Evolutionary conservation across 2,113 vertebrate genomes (phyloP).

Genomic region (Pygathrix nemaeus): DNA sequence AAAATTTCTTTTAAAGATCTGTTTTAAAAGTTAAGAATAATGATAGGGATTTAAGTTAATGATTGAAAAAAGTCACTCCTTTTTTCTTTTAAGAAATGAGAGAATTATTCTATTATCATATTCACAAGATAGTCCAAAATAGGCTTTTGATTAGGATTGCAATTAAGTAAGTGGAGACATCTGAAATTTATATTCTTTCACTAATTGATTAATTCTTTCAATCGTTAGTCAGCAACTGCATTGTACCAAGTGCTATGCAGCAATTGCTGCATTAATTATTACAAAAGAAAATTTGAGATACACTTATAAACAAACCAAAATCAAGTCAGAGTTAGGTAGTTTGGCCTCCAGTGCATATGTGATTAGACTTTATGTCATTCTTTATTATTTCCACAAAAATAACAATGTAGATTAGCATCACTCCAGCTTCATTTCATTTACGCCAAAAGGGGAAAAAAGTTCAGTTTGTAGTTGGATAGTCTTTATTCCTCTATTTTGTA

Average conservation of each 20-base stretch:
- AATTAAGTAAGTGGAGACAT: constrained; percentile 12
- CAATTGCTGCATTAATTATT: constrained; percentile 1
- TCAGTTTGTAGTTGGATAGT: not conserved
- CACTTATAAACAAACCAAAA: constrained; percentile 27
- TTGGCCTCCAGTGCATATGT: not conserved
- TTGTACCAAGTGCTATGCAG: not conserved
- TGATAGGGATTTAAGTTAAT: not conserved
- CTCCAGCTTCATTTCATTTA: not conserved
- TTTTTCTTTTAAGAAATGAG: not conserved
- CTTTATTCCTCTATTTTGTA: not conserved
- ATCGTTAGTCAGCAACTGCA: constrained; percentile 5
- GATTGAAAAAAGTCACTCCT: not conserved
- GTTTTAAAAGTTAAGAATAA: not conserved
- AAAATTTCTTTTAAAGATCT: constrained; percentile 23
- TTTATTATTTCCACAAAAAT: constrained; percentile 7
- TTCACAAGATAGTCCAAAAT: not conserved
- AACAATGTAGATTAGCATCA: not conserved
- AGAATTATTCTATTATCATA: not conserved
- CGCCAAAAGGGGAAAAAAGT: not conserved
- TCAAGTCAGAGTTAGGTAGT: not conserved
- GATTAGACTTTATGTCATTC: not conserved
- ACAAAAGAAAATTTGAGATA: constrained; percentile 4
- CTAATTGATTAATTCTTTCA: constrained; percentile 50
- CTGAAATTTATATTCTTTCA: constrained; percentile 23
- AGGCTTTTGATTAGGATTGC: constrained; percentile 26